Evolutionary conservation across 1,140 invertebrate genomes (phyloP).

Genomic region (Araneus ventricosus): DNA sequence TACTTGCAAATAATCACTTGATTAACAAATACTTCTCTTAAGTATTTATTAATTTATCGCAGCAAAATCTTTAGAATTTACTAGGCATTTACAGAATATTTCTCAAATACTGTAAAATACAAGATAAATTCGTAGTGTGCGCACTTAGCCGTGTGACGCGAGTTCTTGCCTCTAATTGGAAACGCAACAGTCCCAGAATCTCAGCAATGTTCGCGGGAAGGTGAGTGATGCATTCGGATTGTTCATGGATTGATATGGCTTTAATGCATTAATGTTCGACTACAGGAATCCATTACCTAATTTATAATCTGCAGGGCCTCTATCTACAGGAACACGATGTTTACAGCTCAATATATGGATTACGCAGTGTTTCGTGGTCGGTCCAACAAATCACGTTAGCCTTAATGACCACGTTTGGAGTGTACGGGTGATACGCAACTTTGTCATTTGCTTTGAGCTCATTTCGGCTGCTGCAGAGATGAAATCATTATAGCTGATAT

Average conservation of each 20-base stretch:
- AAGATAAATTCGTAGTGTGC: no score
- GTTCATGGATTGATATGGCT: conserved; percentile 7
- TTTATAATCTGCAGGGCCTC: conserved; percentile 31
- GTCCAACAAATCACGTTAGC: background rate
- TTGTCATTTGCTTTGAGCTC: background rate
- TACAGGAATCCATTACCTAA: conserved; percentile 50
- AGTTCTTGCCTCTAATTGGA: background rate
- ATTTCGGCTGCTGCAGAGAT: background rate
- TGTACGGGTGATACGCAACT: background rate
- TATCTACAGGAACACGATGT: conserved; percentile 53
- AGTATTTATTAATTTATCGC: no score
- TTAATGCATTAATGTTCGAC: conserved; percentile 47
- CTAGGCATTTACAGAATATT: no score
- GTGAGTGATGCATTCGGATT: background rate
- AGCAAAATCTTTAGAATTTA: no score
- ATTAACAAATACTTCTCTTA: no score
- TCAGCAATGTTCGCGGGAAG: background rate
- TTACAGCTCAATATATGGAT: conserved; percentile 22
- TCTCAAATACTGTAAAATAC: no score
- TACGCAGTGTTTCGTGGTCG: background rate
- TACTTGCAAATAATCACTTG: no score
- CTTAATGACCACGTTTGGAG: conserved; percentile 24
- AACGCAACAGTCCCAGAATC: background rate
- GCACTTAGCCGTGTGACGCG: background rate
- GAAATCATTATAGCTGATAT: background rate